Base-by-base conservation (phyloP, 1,140 invertebrate genomes). In the Zaprionus gabonicus region DNA sequence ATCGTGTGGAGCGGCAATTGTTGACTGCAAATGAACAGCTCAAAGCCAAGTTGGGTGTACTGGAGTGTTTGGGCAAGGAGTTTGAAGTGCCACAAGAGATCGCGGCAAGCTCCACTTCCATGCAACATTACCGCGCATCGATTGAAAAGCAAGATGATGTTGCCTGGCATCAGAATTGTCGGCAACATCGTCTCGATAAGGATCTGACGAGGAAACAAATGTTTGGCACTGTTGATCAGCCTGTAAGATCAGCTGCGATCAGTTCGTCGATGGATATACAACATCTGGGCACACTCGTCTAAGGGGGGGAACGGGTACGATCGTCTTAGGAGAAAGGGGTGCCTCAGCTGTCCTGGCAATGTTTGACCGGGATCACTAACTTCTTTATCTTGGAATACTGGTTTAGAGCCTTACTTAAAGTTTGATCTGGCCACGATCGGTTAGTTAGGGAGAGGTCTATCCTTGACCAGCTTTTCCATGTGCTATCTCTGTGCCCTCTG, bases 51-150 rank as follows among this genome's bases (percentile, higher is more conserved):
- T 93, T 95, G 80, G 93, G 94, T 68, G 93, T 95, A 12, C 87
- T 96, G 6, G 94, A 96, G 59, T 94, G 94, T 65, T 92, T 97
- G 36, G 95, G 95, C 46, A 91, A 93, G 66, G 95, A 96, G 78
- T 92, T 96, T 38, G 86, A 85, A 44, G 38, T 66, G 56, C 58
- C 63, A 59, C 94, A 10, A 9, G 64, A 44, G n/a, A 12, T 95
- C 36, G 93, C 94, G 75, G 12, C 59, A 57, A 38, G 10, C 59
- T 57, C 34, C 36, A 62, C 36, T 23, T 36, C 7, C 60, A 53
- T 77, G 75, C 74, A 82, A 63, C 78, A 81, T 56, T 55, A 62
- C 41, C 25, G n/a, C 10, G 36, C 23, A 13, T 57, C 65, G n/a
- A 58, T 67, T 27, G 38, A 17, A 23, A 67, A 67, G 7, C 27